These are phyloP conservation scores for Carcina quercana DNA, from an alignment of 2,888 invertebrate genomes.

Conservation along the genomic window DNA sequence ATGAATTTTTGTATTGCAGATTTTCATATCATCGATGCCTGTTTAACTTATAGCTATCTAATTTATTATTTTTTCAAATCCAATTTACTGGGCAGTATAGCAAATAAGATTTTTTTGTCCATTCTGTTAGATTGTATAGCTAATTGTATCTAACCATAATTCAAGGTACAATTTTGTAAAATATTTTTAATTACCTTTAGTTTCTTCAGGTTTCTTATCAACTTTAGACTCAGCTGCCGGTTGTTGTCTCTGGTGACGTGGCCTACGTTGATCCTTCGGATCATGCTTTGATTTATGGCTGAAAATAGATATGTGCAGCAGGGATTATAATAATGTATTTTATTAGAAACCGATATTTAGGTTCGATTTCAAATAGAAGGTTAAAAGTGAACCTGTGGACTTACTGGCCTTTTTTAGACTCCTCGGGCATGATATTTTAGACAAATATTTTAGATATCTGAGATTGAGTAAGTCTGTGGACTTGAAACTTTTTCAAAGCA, in stretches of 20 bases:
- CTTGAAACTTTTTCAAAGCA: too few species aligned
- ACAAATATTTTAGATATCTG: too few species aligned
- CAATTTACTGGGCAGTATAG: background rate
- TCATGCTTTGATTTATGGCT: conserved; percentile 47
- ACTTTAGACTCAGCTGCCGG: conserved; percentile 22
- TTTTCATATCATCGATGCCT: background rate
- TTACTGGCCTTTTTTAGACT: conserved; percentile 43
- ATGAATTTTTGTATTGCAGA: background rate
- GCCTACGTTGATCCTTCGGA: conserved; percentile 54
- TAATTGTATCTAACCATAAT: too few species aligned
- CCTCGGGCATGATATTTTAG: conserved; percentile 58
- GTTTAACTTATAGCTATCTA: background rate
- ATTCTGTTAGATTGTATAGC: background rate
- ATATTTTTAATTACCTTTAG: conserved; percentile 16
- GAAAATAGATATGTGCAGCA: conserved; percentile 16
- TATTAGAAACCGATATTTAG: background rate
- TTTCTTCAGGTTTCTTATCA: conserved; percentile 27
- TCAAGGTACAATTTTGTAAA: too few species aligned
- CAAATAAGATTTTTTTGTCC: background rate
- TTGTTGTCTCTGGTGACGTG: conserved; percentile 36
- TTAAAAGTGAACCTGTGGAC: conserved; percentile 14
- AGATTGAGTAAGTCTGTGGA: too few species aligned
- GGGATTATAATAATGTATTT: background rate
- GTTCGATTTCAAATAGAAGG: background rate
- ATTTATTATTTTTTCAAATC: background rate